Evolutionary conservation across 2,888 invertebrate species (phyloP), one percentile per base, ranked within the genome.

Genomic region (Hydroisotoma schaefferi): DNA sequence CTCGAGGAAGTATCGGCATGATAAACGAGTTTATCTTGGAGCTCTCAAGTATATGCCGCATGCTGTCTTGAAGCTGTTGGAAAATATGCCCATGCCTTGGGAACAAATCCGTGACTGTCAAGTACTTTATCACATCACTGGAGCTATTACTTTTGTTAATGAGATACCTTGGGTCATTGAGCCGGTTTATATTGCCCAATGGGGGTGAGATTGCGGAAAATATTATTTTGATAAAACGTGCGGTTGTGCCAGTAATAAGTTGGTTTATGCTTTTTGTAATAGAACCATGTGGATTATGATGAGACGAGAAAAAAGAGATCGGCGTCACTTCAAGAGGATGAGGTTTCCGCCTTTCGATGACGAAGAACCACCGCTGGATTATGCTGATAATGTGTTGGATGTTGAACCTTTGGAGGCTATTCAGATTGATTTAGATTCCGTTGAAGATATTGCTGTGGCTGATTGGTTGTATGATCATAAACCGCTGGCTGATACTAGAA

Each of bases 81-180:
- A 99, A 78, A 99, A 99, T 78, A 99, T 99, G 99, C 99, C 99
- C 0, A 99, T 99, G 99, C 99, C 99, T 33, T 99, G 99, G 99
- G 99, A 99, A 78, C 99, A 99, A 80, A 99, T 99, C 66, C 82
- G 99, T 64, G 99, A 99, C 78, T 95, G 97, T 0, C 91, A 93
- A 79, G 95, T 94, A 6, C 80, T 99, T 26, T 99, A 99, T 77
- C 99, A 99, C 75, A 98, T 99, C 64, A 99, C 99, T 8, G 99
- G 99, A 49, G 99, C 99, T 15, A 99, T 99, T 64, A 98, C 99
- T 6, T 99, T 99, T 79, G 97, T 99, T 2, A 99, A 99, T 80
- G 99, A 99, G 81, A 99, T 99, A 74, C 99, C 99, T 1, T 97
- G 98, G 94, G 95, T 98, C 2, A 90, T 99, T 73, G 99, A 99